Evolutionary conservation across 2,797 vertebrate species (phyloP), one percentile per base, ranked within the genome.

Genomic region (Numenius phaeopus): DNA sequence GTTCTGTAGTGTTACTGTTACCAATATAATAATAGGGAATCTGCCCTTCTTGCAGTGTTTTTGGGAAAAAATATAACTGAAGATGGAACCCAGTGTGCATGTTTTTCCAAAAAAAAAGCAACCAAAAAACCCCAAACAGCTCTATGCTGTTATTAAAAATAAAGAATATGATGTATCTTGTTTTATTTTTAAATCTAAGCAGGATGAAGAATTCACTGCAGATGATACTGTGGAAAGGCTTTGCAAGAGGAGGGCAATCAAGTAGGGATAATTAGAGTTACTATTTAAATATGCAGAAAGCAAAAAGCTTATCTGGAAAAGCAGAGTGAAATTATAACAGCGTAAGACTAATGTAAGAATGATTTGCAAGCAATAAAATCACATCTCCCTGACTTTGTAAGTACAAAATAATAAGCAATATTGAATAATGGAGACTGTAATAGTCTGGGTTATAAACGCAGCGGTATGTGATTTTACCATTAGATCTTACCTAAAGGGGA

Each of bases 241-340:
- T 97, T 96, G 62, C 70, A 78, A 96, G 86, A 95, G 81, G 52
- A 95, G 90, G 82, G 89, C 92, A 95, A 96, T 97, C 89, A 97
- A 94, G 87, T 44, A 62, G 20, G 55, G 77, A 89, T 95, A 97
- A 94, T 97, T 97, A 97, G 82, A 97, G 89, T 91, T 90, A 62
- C 88, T 88, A 8, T 95, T 98, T 97, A 96, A 98, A 96, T 96
- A 97, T 97, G 91, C 89, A 97, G 70, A 83, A 94, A 91, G 65
- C 88, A 87, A 73, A 95, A 96, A 72, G 90, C 91, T 85, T 87
- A 77, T 96, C 94, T 93, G 90, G 80, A 92, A 94, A 93, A 90
- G 87, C 87, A 89, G 83, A 83, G 72, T 37, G 59, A 85, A 37
- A 88, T 89, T 78, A 34, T 61, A 92, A 72, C 75, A 89, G 69